These are phyloP conservation scores for Tyrannus savana DNA, from an alignment of 2,113 vertebrate genomes.

Conservation along the genomic window DNA sequence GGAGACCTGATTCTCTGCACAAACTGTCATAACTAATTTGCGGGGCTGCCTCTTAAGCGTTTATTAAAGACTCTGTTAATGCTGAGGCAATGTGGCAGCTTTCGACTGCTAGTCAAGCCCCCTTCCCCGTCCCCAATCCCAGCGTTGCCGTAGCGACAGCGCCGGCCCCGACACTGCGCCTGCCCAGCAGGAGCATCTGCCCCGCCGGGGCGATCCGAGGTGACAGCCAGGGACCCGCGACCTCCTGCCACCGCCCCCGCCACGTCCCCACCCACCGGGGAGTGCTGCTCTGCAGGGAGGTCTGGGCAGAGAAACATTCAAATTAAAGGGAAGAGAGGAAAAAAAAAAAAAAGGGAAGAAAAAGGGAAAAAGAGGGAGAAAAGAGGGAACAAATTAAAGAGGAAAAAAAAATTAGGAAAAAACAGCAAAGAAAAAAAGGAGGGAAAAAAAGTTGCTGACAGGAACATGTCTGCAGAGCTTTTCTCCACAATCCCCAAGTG, in stretches of 20 bases:
- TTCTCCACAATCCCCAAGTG: conserved; percentile 83
- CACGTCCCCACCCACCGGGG: conserved; percentile 4
- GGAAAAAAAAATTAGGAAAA: conserved; percentile 7
- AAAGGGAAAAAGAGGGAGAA: neutral
- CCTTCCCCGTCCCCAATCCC: conserved; percentile 73
- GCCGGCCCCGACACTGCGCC: conserved; percentile 75
- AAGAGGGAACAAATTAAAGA: neutral
- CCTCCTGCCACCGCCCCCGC: conserved; percentile 68
- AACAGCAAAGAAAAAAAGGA: conserved; percentile 43
- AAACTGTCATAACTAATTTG: conserved; percentile 98
- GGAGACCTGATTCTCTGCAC: conserved; percentile 88
- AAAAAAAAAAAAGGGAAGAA: no score
- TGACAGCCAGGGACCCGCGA: conserved; percentile 87
- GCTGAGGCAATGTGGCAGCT: conserved; percentile 97
- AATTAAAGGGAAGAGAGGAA: no score
- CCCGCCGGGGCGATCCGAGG: conserved; percentile 82
- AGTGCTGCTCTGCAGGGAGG: fast-evolving
- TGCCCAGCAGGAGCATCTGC: conserved; percentile 85
- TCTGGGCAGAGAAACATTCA: neutral
- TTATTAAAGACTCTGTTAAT: conserved; percentile 98
- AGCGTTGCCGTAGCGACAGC: conserved; percentile 86
- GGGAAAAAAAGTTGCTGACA: conserved; percentile 81
- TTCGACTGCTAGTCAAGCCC: conserved; percentile 83
- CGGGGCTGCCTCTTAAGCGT: conserved; percentile 91
- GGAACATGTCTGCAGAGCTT: conserved; percentile 74